Percentiles rank a stretch among this genome's conserved stretches.
Conservation (phyloP, 2,888 invertebrate genomes). For the Antheraea assamensis region DNA sequence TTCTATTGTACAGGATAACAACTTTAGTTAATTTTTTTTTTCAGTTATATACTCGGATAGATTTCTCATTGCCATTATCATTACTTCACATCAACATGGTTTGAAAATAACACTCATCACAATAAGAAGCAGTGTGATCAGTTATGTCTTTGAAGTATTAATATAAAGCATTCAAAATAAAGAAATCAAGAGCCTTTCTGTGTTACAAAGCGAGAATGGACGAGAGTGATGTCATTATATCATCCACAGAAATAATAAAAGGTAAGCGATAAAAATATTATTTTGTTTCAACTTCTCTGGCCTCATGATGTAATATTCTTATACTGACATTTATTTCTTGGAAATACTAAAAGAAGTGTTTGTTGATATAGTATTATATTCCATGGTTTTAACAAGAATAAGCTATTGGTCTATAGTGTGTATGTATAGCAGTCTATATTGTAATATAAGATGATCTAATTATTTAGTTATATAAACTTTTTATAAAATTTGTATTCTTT, state of each 20-base stretch:
- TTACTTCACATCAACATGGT: not conserved
- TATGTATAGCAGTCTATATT: not conserved
- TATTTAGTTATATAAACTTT: too few relatives aligned
- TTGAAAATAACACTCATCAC: not conserved
- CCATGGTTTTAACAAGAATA: not conserved
- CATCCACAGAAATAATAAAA: conserved; percentile 85
- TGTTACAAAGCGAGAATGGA: conserved; percentile 77
- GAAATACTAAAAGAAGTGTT: not conserved
- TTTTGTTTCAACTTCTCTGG: conserved; percentile 6
- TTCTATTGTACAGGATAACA: too few relatives aligned
- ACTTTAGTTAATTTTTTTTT: not conserved
- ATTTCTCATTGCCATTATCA: not conserved
- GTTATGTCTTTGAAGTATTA: conserved; percentile 5
- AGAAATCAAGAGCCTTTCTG: conserved; percentile 63
- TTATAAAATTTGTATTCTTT: too few relatives aligned
- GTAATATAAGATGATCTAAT: not conserved
- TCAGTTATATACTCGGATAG: not conserved
- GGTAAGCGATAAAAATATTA: conserved; percentile 63
- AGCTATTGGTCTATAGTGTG: not conserved
- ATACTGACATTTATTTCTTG: not conserved
- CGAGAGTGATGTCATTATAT: conserved; percentile 82
- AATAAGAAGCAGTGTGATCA: not conserved
- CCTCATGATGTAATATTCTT: not conserved
- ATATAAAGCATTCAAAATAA: conserved; percentile 57
- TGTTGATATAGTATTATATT: not conserved